phyloP scores from a whole-genome alignment of 2,113 vertebrate species.

The Seriola quinqueradiata region DNA sequence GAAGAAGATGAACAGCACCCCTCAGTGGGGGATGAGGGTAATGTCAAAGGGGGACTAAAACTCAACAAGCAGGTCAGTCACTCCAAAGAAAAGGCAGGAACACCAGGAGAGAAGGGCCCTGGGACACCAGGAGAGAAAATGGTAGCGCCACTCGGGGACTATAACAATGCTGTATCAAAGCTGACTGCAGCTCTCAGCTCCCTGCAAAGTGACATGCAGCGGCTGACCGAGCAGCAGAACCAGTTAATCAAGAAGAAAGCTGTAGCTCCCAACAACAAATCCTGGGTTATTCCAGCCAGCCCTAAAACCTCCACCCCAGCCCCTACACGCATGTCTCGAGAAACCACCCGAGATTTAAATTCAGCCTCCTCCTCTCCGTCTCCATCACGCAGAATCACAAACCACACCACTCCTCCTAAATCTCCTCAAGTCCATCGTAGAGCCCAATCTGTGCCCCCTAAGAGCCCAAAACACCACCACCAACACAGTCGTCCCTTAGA shows the following conservation, averaged over 20 bases:
- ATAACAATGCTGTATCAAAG: conserved; percentile 92
- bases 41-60: conserved; percentile 33
- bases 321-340: conserved; percentile 74
- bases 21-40: conserved; percentile 42
- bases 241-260: conserved; percentile 87
- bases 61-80: conserved; percentile 75
- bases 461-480: conserved; percentile 86
- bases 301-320: conserved; percentile 72
- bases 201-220: conserved; percentile 92
- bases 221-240: conserved; percentile 91
- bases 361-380: conserved; percentile 85
- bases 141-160: conserved; percentile 88
- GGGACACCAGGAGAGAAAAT: conserved; percentile 69
- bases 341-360: conserved; percentile 78
- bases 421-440: conserved; percentile 85
- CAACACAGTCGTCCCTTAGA: conserved; percentile 83
- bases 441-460: conserved; percentile 85
- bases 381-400: conserved; percentile 82
- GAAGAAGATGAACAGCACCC: conserved; percentile 63
- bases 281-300: conserved; percentile 87
- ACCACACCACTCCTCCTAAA: conserved; percentile 77
- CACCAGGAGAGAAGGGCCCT: conserved; percentile 70
- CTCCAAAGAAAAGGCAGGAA: conserved; percentile 79
- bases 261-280: conserved; percentile 67
- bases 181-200: conserved; percentile 90